phyloP scores from a whole-genome alignment of 2,888 invertebrate genomes.

The Cantharis nigra region DNA sequence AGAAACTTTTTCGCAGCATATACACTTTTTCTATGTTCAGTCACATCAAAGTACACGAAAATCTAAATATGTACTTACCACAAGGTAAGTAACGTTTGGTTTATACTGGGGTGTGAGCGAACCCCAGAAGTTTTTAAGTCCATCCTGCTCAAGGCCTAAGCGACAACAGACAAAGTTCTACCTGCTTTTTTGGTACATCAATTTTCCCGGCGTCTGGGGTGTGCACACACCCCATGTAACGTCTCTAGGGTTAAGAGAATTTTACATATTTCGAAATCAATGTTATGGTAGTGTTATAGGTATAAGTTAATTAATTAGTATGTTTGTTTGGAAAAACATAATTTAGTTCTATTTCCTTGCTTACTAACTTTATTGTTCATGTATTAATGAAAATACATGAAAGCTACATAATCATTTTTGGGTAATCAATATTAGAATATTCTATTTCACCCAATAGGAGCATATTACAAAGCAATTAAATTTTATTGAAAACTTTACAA shows the following conservation, averaged over 20 bases:
- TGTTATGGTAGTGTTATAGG: neutral
- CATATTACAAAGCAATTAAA: neutral
- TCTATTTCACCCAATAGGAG: neutral
- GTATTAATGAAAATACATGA: neutral
- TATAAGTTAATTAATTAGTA: neutral
- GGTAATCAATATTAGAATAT: neutral
- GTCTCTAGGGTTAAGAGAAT: neutral
- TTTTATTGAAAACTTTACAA: neutral
- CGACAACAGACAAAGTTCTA: too few relatives aligned
- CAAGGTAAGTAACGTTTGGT: too few relatives aligned
- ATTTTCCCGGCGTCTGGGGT: too few relatives aligned
- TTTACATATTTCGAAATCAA: neutral
- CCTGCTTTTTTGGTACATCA: too few relatives aligned
- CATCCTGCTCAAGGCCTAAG: too few relatives aligned
- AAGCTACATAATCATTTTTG: neutral
- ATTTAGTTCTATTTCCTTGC: neutral
- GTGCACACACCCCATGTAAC: too few relatives aligned
- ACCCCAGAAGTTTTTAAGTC: too few relatives aligned
- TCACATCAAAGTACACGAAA: too few relatives aligned
- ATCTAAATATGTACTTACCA: too few relatives aligned
- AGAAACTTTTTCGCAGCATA: too few relatives aligned
- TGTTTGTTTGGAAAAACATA: neutral
- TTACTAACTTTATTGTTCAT: neutral
- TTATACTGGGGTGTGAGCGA: too few relatives aligned
- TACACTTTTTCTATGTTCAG: too few relatives aligned